These are phyloP conservation scores for Cosmia trapezina DNA, from an alignment of 2,888 invertebrate genomes.

Conservation along the genomic window DNA sequence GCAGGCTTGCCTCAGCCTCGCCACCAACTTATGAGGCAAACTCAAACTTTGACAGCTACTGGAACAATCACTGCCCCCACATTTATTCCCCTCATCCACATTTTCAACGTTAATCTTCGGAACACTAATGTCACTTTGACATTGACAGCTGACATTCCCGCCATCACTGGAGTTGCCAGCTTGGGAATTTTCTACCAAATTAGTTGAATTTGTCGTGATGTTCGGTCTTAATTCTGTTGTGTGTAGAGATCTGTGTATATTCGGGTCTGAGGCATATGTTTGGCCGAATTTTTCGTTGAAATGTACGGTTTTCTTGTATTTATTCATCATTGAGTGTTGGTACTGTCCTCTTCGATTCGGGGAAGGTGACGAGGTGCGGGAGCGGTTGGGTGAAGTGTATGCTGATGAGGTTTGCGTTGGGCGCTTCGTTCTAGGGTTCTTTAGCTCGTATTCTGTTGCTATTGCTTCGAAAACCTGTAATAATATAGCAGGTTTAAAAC, in stretches of 20 bases:
- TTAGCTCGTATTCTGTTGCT: conserved; percentile 85
- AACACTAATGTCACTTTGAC: conserved; percentile 53
- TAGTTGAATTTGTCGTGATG: conserved; percentile 61
- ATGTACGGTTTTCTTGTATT: conserved; percentile 76
- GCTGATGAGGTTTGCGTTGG: conserved; percentile 76
- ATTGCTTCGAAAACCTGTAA: conserved; percentile 87
- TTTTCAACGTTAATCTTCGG: conserved; percentile 73
- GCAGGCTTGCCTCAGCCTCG: conserved; percentile 80
- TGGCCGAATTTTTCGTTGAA: conserved; percentile 77
- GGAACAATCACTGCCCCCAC: conserved; percentile 44
- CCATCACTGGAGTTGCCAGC: conserved; percentile 67
- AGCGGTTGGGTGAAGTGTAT: conserved; percentile 77
- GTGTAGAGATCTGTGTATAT: conserved; percentile 76
- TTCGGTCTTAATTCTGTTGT: conserved; percentile 26
- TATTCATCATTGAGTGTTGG: conserved; percentile 83
- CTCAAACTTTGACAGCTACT: conserved; percentile 67
- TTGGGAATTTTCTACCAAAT: conserved; percentile 62
- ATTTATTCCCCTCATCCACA: conserved; percentile 52
- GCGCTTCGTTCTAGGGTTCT: conserved; percentile 71
- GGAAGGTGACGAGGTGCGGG: conserved; percentile 80
- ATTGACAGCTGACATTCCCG: conserved; percentile 69
- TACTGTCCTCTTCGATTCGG: conserved; percentile 79
- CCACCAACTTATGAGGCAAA: conserved; percentile 80
- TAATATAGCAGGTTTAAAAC: no score
- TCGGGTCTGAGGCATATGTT: conserved; percentile 82